A percentile compares a stretch with the other conserved stretches of the same genome.
phyloP scores from a whole-genome alignment of 37 sponge, comb jelly and placozoan genomes.

The Agelas oroides region DNA sequence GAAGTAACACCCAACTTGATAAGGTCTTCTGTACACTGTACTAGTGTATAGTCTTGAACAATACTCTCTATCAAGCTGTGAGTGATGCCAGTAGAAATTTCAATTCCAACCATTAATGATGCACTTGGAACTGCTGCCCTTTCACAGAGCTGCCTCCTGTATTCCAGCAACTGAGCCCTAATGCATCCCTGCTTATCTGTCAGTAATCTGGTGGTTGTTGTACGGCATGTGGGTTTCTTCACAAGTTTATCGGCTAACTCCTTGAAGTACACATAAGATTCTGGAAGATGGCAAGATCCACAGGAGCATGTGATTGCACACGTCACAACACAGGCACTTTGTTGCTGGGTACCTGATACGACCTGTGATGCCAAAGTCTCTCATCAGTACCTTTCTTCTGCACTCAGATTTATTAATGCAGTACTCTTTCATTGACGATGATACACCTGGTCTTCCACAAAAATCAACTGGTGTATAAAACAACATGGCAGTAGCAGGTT shows the following conservation, averaged over 20 bases:
- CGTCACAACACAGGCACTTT: constrained; percentile 45
- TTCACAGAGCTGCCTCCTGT: background rate
- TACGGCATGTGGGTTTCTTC: background rate
- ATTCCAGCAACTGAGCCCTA: background rate
- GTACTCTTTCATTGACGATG: constrained; percentile 8
- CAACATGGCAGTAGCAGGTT: constrained; percentile 20
- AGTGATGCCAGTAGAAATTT: constrained; percentile 15
- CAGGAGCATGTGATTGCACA: constrained; percentile 19
- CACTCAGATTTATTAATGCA: constrained; percentile 37
- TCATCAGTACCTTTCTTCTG: constrained; percentile 29
- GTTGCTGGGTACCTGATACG: background rate
- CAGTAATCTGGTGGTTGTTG: background rate
- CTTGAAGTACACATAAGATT: too few species aligned
- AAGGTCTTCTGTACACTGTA: background rate
- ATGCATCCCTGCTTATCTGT: background rate
- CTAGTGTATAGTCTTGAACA: background rate
- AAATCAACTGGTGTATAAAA: background rate
- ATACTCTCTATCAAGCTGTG: background rate
- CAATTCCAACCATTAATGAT: constrained; percentile 17
- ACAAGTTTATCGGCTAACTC: background rate
- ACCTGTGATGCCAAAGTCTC: constrained; percentile 1
- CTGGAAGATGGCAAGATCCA: background rate
- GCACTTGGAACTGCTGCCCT: background rate
- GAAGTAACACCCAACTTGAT: background rate
- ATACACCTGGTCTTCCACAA: background rate